Percentiles rank a stretch among this genome's conserved stretches.
Evolutionary conservation across 2,888 invertebrate species (phyloP).

Genomic region (Drosophila infuscata): DNA sequence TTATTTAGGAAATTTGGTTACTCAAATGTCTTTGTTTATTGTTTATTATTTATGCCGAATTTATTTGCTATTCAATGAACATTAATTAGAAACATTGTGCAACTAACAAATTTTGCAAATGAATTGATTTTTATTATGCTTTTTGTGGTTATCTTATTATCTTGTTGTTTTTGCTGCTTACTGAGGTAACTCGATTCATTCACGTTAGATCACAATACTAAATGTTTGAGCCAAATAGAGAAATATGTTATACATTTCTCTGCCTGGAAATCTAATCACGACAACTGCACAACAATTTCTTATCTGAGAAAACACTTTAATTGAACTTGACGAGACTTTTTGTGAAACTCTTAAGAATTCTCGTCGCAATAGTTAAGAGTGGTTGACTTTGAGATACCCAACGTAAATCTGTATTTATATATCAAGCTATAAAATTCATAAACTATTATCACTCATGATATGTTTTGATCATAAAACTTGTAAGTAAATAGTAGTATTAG

Average conservation of each 20-base stretch:
- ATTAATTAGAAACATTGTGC: neutral
- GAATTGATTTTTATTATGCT: neutral
- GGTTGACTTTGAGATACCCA: constrained; percentile 11
- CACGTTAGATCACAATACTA: neutral
- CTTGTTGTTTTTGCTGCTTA: neutral
- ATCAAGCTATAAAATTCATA: neutral
- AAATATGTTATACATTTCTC: neutral
- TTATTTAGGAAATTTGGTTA: neutral
- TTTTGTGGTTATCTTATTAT: neutral
- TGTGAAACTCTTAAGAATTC: neutral
- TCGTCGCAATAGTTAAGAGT: neutral
- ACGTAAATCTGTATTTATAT: neutral
- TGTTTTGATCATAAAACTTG: neutral
- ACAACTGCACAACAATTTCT: constrained; percentile 19
- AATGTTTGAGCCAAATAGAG: neutral
- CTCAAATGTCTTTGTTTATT: neutral
- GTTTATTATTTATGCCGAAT: neutral
- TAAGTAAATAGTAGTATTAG: neutral
- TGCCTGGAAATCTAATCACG: constrained; percentile 37
- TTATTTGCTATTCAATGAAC: neutral
- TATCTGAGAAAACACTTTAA: constrained; percentile 35
- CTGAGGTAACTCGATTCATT: neutral
- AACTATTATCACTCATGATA: neutral
- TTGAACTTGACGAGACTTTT: constrained; percentile 14
- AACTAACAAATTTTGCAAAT: neutral